Percentiles rank a stretch among this genome's conserved stretches.
Conservation (phyloP, 1,140 invertebrate genomes). For the Pseudomyrmex flavicornis region DNA sequence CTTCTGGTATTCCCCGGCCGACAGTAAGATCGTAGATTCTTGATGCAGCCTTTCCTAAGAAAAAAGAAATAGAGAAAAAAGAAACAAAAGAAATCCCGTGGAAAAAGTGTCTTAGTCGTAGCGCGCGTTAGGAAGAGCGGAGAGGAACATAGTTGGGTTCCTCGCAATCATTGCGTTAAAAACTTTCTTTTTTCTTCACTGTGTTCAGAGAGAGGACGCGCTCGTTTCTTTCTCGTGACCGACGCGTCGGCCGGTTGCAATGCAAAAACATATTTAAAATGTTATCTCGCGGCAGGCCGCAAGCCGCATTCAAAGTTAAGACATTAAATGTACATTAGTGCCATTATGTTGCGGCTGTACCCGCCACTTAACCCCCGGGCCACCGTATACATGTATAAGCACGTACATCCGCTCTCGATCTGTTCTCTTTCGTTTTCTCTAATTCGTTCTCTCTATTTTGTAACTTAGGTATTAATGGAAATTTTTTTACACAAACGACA, state of each 20-base stretch:
- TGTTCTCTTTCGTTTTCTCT: neutral
- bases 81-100: conserved; percentile 58
- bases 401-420: neutral
- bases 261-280: conserved; percentile 83
- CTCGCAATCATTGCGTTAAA: conserved; percentile 56
- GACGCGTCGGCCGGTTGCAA: conserved; percentile 57
- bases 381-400: neutral
- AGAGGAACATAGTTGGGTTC: conserved; percentile 42
- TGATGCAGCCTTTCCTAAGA: conserved; percentile 65
- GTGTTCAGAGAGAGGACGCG: neutral
- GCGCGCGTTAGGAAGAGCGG: conserved; percentile 28
- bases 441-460: neutral
- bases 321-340: conserved; percentile 84
- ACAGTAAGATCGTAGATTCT: conserved; percentile 69
- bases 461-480: conserved; percentile 11
- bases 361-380: conserved; percentile 39
- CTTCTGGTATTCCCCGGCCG: conserved; percentile 71
- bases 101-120: conserved; percentile 57
- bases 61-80: conserved; percentile 60
- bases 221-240: conserved; percentile 6
- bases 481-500: neutral
- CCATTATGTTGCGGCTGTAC: conserved; percentile 38
- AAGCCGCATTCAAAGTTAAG: conserved; percentile 82
- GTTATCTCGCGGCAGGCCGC: conserved; percentile 75
- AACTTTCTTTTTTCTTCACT: conserved; percentile 62